phyloP scores from a whole-genome alignment of 2,797 vertebrate genomes.

The Toxotes lorentzi region DNA sequence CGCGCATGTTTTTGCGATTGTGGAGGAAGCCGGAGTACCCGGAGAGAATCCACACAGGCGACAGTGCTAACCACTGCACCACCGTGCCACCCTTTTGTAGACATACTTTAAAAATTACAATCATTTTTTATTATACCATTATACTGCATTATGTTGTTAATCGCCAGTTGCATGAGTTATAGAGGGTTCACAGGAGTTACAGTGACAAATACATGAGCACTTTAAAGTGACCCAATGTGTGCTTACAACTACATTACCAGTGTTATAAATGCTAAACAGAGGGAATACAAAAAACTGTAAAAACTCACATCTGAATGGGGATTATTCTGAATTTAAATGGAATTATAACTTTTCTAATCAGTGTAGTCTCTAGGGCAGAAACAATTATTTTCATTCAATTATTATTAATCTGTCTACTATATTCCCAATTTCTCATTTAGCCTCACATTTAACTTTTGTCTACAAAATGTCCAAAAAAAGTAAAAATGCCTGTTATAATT shows the following conservation, averaged over 20 bases:
- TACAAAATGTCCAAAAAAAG: neutral
- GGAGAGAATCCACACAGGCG: too few species aligned
- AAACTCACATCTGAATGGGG: neutral
- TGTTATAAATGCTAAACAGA: neutral
- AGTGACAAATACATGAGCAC: neutral
- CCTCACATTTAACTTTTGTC: neutral
- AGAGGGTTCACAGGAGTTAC: neutral
- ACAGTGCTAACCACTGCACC: too few species aligned
- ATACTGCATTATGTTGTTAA: neutral
- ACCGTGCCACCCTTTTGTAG: too few species aligned
- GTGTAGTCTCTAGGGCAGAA: neutral
- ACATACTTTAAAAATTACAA: neutral
- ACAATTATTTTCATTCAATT: neutral
- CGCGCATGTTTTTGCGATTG: too few species aligned
- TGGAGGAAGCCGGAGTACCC: too few species aligned
- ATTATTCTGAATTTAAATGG: neutral
- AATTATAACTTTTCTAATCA: neutral
- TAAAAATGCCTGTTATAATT: too few species aligned
- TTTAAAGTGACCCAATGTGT: neutral
- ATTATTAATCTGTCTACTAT: neutral
- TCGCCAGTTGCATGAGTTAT: neutral
- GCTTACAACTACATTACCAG: neutral
- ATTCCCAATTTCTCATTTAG: neutral
- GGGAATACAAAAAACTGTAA: neutral
- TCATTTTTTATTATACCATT: neutral